These are phyloP conservation scores for Eira barbara DNA, from an alignment of 2,113 vertebrate species.

Conservation along the genomic window DNA sequence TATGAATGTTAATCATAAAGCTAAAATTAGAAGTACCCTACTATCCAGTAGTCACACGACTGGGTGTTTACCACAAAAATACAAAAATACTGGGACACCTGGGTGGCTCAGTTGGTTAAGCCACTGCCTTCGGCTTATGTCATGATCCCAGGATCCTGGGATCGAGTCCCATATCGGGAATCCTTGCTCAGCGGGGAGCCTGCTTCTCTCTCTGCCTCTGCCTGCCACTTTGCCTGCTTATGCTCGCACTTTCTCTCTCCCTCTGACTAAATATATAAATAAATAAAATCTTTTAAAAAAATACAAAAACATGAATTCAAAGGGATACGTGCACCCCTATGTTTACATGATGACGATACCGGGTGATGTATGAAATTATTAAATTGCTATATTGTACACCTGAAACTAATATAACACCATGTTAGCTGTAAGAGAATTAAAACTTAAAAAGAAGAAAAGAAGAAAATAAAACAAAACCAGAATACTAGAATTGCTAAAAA, in stretches of 20 bases:
- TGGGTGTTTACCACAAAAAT: neutral
- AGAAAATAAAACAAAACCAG: neutral
- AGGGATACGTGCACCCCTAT: neutral
- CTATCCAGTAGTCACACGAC: neutral
- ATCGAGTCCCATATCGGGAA: too few species aligned
- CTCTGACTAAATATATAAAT: too few species aligned
- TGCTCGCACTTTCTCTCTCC: too few species aligned
- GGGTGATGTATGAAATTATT: neutral
- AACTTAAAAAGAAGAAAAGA: neutral
- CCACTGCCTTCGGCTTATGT: too few species aligned
- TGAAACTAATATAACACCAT: neutral
- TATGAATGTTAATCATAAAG: neutral
- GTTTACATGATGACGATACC: neutral
- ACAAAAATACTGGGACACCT: neutral
- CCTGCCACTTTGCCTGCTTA: too few species aligned
- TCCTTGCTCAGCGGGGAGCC: too few species aligned
- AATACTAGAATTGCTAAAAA: constrained; percentile 5
- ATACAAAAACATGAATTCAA: neutral
- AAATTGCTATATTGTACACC: neutral
- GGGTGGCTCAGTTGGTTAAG: too few species aligned
- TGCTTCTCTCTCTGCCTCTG: too few species aligned
- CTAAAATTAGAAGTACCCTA: neutral
- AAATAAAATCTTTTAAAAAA: neutral
- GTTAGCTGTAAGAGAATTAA: neutral
- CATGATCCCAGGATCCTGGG: too few species aligned